Evolutionary conservation across 2,113 vertebrate species (phyloP).

Genomic region (Sphaerodactylus townsendi): DNA sequence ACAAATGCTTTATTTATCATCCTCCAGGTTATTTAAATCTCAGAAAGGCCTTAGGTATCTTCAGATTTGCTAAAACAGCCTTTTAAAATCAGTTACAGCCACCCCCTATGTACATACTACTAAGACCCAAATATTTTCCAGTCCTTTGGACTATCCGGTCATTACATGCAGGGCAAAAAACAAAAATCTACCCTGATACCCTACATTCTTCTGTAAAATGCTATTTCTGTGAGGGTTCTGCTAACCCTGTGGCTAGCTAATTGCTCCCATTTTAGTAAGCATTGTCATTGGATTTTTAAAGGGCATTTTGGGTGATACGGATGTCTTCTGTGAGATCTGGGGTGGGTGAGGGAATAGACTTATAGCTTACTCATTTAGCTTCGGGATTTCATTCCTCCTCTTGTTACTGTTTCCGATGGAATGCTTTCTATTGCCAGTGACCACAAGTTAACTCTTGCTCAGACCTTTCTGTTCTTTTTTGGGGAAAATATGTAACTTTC

Average conservation of each 20-base stretch:
- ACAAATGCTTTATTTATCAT: not conserved
- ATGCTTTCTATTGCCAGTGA: not conserved
- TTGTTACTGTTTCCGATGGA: not conserved
- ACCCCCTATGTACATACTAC: not conserved
- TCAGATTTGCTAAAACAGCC: not conserved
- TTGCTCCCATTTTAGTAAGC: constrained; percentile 2
- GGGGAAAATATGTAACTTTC: not conserved
- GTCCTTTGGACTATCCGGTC: not conserved
- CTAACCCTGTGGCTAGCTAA: not conserved
- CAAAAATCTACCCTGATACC: not conserved
- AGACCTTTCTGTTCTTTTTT: not conserved
- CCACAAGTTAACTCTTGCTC: not conserved
- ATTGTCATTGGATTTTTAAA: not conserved
- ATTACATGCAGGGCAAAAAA: not conserved
- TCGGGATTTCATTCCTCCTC: constrained; percentile 1
- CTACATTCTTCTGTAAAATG: not conserved
- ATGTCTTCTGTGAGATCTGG: constrained; percentile 13
- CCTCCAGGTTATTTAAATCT: not conserved
- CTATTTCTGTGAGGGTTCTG: not conserved
- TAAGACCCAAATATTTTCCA: not conserved
- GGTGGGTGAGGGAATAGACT: not conserved
- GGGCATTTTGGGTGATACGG: not conserved
- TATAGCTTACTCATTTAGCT: not conserved
- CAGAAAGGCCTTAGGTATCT: not conserved
- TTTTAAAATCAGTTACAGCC: not conserved